Evolutionary conservation across 2,888 invertebrate species (phyloP).

Genomic region (Synanthedon vespiformis): DNA sequence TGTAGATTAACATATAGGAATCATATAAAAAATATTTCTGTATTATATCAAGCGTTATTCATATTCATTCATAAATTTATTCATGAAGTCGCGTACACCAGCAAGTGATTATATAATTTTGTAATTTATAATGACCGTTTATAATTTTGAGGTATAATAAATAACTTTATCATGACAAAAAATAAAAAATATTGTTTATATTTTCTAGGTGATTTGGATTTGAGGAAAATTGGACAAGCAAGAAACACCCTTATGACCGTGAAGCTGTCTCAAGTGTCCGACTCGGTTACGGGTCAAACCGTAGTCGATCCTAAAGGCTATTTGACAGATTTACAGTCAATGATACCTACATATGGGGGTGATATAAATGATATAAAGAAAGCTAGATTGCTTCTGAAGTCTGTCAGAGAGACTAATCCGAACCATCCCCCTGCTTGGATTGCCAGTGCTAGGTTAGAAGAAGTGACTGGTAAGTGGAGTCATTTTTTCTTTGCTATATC

Average conservation of each 20-base stretch:
- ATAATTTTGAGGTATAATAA: not conserved
- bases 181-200: not conserved
- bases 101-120: no score
- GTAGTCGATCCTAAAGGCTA: slow-evolving; percentile 99
- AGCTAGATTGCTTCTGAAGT: slow-evolving; percentile 92
- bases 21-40: no score
- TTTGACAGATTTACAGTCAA: slow-evolving; percentile 98
- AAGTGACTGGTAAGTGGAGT: slow-evolving; percentile 89
- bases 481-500: not conserved
- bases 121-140: not conserved
- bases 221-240: slow-evolving; percentile 98
- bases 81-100: no score
- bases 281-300: slow-evolving; percentile 98
- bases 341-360: slow-evolving; percentile 98
- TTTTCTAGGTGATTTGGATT: slow-evolving; percentile 84
- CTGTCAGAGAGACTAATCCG: slow-evolving; percentile 97
- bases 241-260: slow-evolving; percentile 99
- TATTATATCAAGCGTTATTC: no score
- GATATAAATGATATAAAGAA: slow-evolving; percentile 99
- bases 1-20: no score
- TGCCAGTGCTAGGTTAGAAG: slow-evolving; percentile 97
- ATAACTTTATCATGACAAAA: not conserved
- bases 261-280: slow-evolving; percentile 95
- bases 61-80: no score
- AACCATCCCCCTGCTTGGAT: slow-evolving; percentile 99